phyloP scores from a whole-genome alignment of 2,113 vertebrate species.

The Mobula birostris region DNA sequence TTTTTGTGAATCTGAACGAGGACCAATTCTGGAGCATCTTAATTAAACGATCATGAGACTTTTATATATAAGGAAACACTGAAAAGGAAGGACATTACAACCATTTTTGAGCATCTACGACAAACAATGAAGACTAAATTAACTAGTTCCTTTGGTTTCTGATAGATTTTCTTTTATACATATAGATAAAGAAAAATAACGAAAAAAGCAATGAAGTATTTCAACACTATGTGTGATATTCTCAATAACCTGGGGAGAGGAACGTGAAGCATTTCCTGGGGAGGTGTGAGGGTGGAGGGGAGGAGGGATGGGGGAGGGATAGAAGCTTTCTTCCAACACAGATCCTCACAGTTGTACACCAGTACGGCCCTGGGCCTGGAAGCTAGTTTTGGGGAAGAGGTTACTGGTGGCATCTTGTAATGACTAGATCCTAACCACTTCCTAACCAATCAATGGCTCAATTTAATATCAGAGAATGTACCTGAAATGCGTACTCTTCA shows the following conservation, averaged over 20 bases:
- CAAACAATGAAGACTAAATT: slow-evolving; percentile 41
- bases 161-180: slow-evolving; percentile 38
- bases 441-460: too few species aligned
- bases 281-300: background rate
- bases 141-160: slow-evolving; percentile 41
- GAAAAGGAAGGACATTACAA: slow-evolving; percentile 78
- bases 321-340: background rate
- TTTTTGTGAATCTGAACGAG: slow-evolving; percentile 42
- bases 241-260: slow-evolving; percentile 46
- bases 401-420: background rate
- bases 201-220: slow-evolving; percentile 43
- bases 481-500: too few species aligned
- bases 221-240: slow-evolving; percentile 53
- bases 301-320: background rate
- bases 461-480: too few species aligned
- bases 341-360: background rate
- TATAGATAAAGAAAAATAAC: slow-evolving; percentile 39
- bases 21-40: slow-evolving; percentile 54
- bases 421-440: background rate
- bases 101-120: background rate
- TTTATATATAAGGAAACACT: slow-evolving; percentile 65
- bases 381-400: background rate
- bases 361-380: background rate
- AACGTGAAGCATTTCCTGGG: background rate
- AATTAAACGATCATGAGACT: background rate